A percentile compares a stretch with the other conserved stretches of the same genome.
Conservation (phyloP, 2,888 invertebrate species). For the Lymantria monacha region DNA sequence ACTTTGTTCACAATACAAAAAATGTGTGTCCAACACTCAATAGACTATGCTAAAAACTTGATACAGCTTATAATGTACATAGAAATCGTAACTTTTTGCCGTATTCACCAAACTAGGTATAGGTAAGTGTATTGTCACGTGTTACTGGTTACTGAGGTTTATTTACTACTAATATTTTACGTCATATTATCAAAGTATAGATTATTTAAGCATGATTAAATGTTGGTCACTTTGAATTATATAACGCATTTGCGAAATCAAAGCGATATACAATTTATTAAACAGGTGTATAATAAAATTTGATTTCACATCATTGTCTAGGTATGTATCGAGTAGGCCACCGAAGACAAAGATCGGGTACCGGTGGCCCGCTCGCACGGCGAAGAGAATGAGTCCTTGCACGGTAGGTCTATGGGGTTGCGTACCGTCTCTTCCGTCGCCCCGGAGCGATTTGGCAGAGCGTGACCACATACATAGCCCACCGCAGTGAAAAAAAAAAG, state of each 20-base stretch:
- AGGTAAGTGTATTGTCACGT: slow-evolving; percentile 79
- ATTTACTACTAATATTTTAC: slow-evolving; percentile 57
- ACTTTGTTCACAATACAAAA: slow-evolving; percentile 56
- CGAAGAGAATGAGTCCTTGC: too few relatives aligned
- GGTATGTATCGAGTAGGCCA: too few relatives aligned
- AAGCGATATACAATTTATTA: slow-evolving; percentile 1
- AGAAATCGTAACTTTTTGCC: slow-evolving; percentile 74
- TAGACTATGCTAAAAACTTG: slow-evolving; percentile 57
- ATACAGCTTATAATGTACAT: slow-evolving; percentile 56
- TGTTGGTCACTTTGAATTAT: slow-evolving; percentile 10
- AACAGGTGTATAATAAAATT: slow-evolving; percentile 11
- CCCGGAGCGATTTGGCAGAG: too few relatives aligned
- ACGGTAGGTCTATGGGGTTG: too few relatives aligned
- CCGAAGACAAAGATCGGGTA: too few relatives aligned
- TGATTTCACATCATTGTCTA: slow-evolving; percentile 12
- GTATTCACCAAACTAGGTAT: slow-evolving; percentile 79
- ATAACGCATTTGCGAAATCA: slow-evolving; percentile 5
- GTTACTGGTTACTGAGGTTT: slow-evolving; percentile 74
- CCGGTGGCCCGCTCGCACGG: too few relatives aligned
- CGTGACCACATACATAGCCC: too few relatives aligned
- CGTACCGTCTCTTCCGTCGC: too few relatives aligned
- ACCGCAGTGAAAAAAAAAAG: too few relatives aligned
- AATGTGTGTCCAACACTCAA: slow-evolving; percentile 57
- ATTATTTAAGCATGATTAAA: slow-evolving; percentile 21
- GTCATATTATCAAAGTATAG: too few relatives aligned